Percentiles rank a stretch among this genome's conserved stretches.
Conservation (phyloP, 2,888 invertebrate species). For the Acanthosoma haemorrhoidale region DNA sequence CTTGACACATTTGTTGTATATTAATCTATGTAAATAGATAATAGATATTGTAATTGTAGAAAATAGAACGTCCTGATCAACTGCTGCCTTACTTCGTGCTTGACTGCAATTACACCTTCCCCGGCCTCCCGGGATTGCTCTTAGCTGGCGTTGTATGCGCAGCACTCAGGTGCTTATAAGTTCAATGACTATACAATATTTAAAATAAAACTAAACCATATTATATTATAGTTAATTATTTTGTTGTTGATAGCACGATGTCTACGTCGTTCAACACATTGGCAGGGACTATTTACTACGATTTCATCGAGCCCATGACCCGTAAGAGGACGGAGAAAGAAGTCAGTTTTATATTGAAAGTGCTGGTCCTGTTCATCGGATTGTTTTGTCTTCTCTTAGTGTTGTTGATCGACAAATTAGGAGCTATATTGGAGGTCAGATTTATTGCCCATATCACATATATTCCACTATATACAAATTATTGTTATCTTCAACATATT, state of each 20-base stretch:
- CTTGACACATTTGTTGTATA: too few relatives aligned
- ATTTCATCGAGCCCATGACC: constrained; percentile 56
- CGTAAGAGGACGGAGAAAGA: constrained; percentile 49
- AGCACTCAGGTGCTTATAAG: constrained; percentile 53
- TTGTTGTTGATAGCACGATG: constrained; percentile 52
- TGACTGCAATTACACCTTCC: constrained; percentile 58
- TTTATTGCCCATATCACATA: too few relatives aligned
- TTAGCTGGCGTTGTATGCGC: constrained; percentile 69
- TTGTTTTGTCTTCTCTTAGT: constrained; percentile 49
- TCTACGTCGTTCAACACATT: constrained; percentile 59
- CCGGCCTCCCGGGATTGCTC: constrained; percentile 68
- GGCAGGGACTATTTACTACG: constrained; percentile 61
- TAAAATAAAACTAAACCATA: background rate
- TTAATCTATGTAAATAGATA: background rate
- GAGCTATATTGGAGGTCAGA: constrained; percentile 41
- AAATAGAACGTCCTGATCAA: constrained; percentile 47
- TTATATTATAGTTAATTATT: background rate
- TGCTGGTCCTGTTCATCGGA: constrained; percentile 53
- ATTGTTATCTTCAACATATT: background rate
- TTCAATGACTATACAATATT: background rate
- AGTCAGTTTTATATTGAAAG: constrained; percentile 57
- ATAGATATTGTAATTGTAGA: constrained; percentile 44
- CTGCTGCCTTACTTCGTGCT: constrained; percentile 68
- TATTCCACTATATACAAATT: background rate
- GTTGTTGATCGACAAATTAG: constrained; percentile 41